Conservation (phyloP, 2,888 invertebrate genomes). For the Pogonocherus hispidulus region DNA sequence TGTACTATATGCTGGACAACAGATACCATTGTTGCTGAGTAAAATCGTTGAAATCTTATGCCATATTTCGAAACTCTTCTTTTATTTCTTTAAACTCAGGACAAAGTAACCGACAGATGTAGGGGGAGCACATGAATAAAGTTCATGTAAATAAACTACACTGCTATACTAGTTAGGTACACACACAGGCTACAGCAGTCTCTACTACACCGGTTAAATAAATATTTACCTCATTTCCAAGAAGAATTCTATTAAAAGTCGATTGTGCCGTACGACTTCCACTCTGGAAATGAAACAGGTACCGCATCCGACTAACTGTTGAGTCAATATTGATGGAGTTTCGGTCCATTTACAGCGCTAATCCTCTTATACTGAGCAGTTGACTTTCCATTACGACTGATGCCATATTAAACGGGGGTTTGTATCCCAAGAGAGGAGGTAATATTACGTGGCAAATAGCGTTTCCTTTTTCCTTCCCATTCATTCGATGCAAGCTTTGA, state of each 20-base stretch:
- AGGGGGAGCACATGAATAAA: no score
- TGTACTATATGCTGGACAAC: no score
- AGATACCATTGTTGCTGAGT: no score
- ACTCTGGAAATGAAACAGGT: conserved; percentile 19
- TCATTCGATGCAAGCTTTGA: neutral
- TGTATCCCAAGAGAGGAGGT: conserved; percentile 11
- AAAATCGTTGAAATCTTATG: no score
- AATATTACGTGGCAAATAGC: conserved; percentile 11
- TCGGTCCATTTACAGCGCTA: conserved; percentile 31
- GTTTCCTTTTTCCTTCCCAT: neutral
- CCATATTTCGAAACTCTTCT: no score
- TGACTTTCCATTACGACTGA: conserved; percentile 31
- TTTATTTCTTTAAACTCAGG: no score
- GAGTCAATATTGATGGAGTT: conserved; percentile 38
- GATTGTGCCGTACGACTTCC: neutral
- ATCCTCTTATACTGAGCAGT: conserved; percentile 31
- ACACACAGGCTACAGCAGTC: no score
- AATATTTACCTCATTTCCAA: conserved; percentile 11
- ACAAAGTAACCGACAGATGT: no score
- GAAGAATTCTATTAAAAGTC: conserved; percentile 13
- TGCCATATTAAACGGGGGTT: conserved; percentile 26
- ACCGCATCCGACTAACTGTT: conserved; percentile 35
- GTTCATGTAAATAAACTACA: no score
- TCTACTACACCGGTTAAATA: conserved; percentile 7
- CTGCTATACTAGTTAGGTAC: no score